Percentiles rank a stretch among this genome's conserved stretches.
phyloP scores from a whole-genome alignment of 92 coral and sea anemone genomes.

The Actinernus sp. region DNA sequence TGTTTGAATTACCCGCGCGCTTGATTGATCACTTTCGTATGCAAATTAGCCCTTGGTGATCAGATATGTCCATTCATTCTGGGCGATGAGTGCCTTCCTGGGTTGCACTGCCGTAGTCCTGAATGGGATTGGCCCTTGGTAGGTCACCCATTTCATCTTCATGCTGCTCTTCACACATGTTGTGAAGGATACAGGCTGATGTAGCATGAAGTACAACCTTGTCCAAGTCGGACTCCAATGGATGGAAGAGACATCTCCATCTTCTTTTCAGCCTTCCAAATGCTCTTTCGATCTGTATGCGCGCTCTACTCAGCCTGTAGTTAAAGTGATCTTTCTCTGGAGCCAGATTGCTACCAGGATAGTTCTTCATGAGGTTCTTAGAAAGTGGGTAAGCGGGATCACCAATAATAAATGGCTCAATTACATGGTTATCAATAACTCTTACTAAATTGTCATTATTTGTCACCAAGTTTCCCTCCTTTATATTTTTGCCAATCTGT shows the following conservation, averaged over 20 bases:
- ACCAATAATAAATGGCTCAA: constrained; percentile 49
- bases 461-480: constrained; percentile 19
- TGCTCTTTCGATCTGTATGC: constrained; percentile 53
- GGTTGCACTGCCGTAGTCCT: no score
- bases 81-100: no score
- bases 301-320: no score
- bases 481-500: constrained; percentile 35
- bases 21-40: no score
- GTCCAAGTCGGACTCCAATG: constrained; percentile 36
- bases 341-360: constrained; percentile 57
- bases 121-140: constrained; percentile 18
- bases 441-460: constrained; percentile 16
- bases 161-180: constrained; percentile 40
- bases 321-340: constrained; percentile 60
- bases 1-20: no score
- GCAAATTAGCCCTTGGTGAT: no score
- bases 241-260: constrained; percentile 33
- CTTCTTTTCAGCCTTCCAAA: constrained; percentile 52
- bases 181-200: constrained; percentile 42
- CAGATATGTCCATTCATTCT: no score
- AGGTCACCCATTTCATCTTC: constrained; percentile 53
- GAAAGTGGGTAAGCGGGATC: constrained; percentile 71
- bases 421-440: constrained; percentile 10
- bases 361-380: constrained; percentile 61
- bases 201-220: constrained; percentile 41